Conservation (phyloP, 2,113 vertebrate genomes). For the Hippocampus comes region DNA sequence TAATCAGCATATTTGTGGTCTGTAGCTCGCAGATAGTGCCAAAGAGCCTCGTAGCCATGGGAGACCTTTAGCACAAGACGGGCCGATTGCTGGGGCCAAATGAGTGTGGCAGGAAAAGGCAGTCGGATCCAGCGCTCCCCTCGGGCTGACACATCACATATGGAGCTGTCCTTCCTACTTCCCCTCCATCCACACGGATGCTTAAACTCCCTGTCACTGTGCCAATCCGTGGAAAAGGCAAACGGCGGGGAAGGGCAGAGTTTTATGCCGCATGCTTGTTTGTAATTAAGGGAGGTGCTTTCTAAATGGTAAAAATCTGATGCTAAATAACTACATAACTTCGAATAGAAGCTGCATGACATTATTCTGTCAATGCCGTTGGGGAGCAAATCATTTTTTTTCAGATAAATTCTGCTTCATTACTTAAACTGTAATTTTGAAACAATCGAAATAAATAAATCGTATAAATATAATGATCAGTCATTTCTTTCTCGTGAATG, state of each 20-base stretch:
- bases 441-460: background rate
- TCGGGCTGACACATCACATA: constrained; percentile 62
- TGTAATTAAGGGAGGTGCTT: constrained; percentile 44
- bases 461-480: background rate
- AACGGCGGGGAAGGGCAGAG: constrained; percentile 34
- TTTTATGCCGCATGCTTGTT: constrained; percentile 55
- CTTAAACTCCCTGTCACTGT: constrained; percentile 58
- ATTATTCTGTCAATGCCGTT: background rate
- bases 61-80: constrained; percentile 76
- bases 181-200: constrained; percentile 50
- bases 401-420: background rate
- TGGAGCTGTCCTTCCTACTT: constrained; percentile 69
- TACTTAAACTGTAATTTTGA: background rate
- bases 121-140: constrained; percentile 52
- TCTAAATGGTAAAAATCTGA: constrained; percentile 17
- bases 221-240: constrained; percentile 38
- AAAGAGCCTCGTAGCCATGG: constrained; percentile 68
- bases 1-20: constrained; percentile 65
- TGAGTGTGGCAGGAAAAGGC: constrained; percentile 72
- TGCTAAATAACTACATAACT: background rate
- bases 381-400: background rate
- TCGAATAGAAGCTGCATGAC: background rate
- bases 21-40: constrained; percentile 66
- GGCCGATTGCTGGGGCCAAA: constrained; percentile 68
- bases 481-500: background rate